These are phyloP conservation scores for Hormiphora californensis DNA, from an alignment of 37 sponge, comb jelly and placozoan species.

Conservation along the genomic window DNA sequence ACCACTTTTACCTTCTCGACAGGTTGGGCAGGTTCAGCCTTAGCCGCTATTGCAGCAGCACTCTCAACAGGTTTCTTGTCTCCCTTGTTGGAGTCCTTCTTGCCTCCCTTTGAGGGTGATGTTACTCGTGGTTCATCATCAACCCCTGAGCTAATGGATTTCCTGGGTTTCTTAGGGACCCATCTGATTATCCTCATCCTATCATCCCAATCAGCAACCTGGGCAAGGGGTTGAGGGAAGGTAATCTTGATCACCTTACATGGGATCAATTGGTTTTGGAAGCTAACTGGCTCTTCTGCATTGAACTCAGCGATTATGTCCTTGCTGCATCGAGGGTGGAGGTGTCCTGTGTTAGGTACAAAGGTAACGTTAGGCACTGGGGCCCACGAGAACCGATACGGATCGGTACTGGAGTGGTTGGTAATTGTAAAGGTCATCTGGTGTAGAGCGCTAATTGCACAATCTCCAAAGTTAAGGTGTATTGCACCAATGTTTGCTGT, in stretches of 20 bases:
- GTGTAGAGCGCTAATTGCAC: constrained; percentile 66
- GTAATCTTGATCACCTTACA: constrained; percentile 68
- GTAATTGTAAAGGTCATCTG: constrained; percentile 84
- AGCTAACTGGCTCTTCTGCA: constrained; percentile 58
- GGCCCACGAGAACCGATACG: constrained; percentile 69
- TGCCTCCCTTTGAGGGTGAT: constrained; percentile 28
- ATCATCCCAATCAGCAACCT: constrained; percentile 95
- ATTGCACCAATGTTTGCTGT: constrained; percentile 59
- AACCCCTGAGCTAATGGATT: constrained; percentile 19
- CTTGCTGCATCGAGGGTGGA: constrained; percentile 76
- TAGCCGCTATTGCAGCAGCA: neutral
- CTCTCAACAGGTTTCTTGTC: constrained; percentile 7
- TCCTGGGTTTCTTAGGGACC: constrained; percentile 64
- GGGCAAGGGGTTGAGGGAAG: constrained; percentile 61
- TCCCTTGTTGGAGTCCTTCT: constrained; percentile 11
- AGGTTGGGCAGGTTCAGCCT: neutral
- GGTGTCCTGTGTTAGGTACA: constrained; percentile 74
- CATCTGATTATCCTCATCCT: constrained; percentile 78
- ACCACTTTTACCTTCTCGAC: constrained; percentile 58
- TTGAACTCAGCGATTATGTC: constrained; percentile 78
- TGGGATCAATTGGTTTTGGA: constrained; percentile 48
- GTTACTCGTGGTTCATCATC: constrained; percentile 14
- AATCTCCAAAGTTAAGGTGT: constrained; percentile 73
- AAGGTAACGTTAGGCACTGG: constrained; percentile 61
- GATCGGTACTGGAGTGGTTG: constrained; percentile 66